Evolutionary conservation across 2,113 vertebrate genomes (phyloP), one percentile per base, ranked within the genome.

Genomic region (Cichladusa arquata): DNA sequence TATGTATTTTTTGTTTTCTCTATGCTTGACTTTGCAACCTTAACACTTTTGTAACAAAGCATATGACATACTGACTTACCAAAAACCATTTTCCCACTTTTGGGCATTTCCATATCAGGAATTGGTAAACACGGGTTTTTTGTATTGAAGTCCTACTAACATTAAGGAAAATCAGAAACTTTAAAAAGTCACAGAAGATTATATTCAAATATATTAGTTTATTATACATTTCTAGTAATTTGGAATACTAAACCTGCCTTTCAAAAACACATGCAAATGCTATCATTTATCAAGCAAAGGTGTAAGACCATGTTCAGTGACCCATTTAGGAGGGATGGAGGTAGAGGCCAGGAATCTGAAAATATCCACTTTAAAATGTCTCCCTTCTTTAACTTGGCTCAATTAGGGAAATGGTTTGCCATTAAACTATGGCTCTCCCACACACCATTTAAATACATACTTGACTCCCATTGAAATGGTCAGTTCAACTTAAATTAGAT

Each of bases 381-480:
- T 95, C 66, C 80, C 92, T 96, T 94, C 89, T 97, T 96, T 88
- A 94, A 83, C 60, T 78, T 60, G 86, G 45, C 72, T 96, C 94
- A 96, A 95, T 95, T 96, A 96, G 94, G 93, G 80, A 94, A 96
- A 96, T 95, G 71, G 58, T 93, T 93, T 94, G 81, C 91, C 94
- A 87, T 93, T 95, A 96, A 95, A 92, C 93, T 96, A 93, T 94
- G 93, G 90, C 86, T 89, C 93, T 95, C 90, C 90, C 94, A 93
- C 88, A 94, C 74, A 92, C 95, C 94, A 95, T 93, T 88, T 92
- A 97, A 95, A 97, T 93, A 90, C 85, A 92, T 66, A 94, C 90
- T 97, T 97, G 92, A 97, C 93, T 97, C 88, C 95, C 88, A 95
- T 91, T 97, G 95, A 97, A 97, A 96, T 88, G 96, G 95, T 96